Evolutionary conservation across 2,888 invertebrate genomes (phyloP), one percentile per base, ranked within the genome.

Genomic region (Macropis europaea): DNA sequence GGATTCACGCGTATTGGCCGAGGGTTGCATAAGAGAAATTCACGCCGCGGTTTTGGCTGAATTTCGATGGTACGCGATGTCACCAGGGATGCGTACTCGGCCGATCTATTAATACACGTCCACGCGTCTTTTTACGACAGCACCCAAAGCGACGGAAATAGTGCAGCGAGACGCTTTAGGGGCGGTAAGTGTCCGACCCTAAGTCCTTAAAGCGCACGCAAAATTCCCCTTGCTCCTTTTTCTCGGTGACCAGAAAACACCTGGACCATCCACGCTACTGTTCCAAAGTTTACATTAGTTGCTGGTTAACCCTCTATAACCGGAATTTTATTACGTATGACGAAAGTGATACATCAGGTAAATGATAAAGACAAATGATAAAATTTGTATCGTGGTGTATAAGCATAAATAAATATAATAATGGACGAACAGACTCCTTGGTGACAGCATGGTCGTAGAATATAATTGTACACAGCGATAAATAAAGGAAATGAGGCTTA

Each of bases 61-160:
- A 79, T 70, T 79, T 79, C 74, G 79, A 79, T 72, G 80, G 74
- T 63, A 57, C 63, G 43, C 70, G 66, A 72, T 71, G 71, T 74
- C 79, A 79, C 59, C 48, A 32, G 64, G 62, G 79, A 79, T 73
- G 71, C 71, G 71, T 71, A 62, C 70, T 79, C 73, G 76, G 57
- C 50, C 70, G 45, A 48, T 63, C 83, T 83, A 83, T 83, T 83
- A 83, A 83, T 83, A 83, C 61, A 52, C 73, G 61, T 79, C 70
- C 71, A 74, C 74, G 76, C 77, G 76, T 80, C 77, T 79, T 81
- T 76, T 83, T 79, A 74, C 75, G 57, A 68, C 63, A 67, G 62
- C 69, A 61, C 69, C 77, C 62, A 71, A 73, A 62, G 69, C 67
- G 76, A 77, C 83, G 56, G 77, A 79, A 83, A 83, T 83, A 83